Evolutionary conservation across 2,797 vertebrate species (phyloP).

Genomic region (Ptychobarbus kaznakovi): DNA sequence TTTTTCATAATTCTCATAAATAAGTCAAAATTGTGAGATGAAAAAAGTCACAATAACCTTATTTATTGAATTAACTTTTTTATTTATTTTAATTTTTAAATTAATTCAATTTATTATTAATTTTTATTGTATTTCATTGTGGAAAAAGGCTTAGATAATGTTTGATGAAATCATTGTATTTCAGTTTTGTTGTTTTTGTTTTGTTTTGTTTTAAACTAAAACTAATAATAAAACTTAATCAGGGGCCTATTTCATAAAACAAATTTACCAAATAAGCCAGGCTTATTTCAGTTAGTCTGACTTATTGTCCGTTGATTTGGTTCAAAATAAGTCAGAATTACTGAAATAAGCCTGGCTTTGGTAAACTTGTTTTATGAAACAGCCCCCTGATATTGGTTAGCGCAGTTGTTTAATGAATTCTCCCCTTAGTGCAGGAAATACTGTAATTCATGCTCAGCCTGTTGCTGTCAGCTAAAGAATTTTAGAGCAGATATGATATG

Average conservation of each 20-base stretch:
- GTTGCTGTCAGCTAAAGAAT: neutral
- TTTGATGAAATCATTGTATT: neutral
- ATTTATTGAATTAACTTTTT: neutral
- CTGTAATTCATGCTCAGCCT: neutral
- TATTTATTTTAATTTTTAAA: no score
- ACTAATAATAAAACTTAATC: neutral
- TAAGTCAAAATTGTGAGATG: neutral
- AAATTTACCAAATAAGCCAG: no score
- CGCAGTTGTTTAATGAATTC: neutral
- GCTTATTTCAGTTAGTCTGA: no score
- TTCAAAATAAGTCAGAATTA: no score
- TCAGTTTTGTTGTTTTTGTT: neutral
- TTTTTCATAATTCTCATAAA: neutral
- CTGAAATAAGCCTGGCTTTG: no score
- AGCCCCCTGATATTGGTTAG: neutral
- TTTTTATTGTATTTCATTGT: neutral
- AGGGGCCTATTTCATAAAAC: no score
- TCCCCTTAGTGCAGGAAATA: neutral
- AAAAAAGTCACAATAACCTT: neutral
- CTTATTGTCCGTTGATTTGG: no score
- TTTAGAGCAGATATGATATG: slow-evolving; percentile 11
- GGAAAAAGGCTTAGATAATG: neutral
- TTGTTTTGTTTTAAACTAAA: neutral
- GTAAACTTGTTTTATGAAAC: no score
- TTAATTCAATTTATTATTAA: no score